Evolutionary conservation across 2,113 vertebrate genomes (phyloP), one percentile per base, ranked within the genome.

Genomic region (Phaetusa simplex): DNA sequence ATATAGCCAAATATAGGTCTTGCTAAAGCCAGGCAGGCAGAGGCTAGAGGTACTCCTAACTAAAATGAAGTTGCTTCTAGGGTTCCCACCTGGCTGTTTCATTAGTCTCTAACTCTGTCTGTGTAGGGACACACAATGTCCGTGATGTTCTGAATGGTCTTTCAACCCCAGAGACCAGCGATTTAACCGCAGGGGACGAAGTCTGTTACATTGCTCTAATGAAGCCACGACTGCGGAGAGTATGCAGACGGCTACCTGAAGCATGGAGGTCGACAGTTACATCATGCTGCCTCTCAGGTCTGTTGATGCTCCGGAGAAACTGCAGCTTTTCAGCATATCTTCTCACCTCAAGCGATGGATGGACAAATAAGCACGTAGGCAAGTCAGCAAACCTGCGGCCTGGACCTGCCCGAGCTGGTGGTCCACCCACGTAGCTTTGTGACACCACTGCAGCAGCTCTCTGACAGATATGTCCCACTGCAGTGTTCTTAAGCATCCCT

Each of bases 211-310:
- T 4, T 23, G 52, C 21, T 90, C 0, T 40, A 59, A n/a, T 29
- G 55, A 72, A 85, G 26, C 27, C 24, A 55, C 71, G 56, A 11
- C 29, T 79, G n/a, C 47, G 64, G 53, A 32, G 36, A 12, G 9
- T 8, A 5, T 0, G 1, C 26, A 42, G 34, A 43, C 0, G 2
- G 22, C 50, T 81, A 7, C 64, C 42, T 50, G 55, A 65, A 69
- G 34, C 16, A 38, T 0, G 0, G 38, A 43, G 26, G 2, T 42
- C 42, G 55, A 13, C 32, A 30, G 11, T 47, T 79, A 55, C 0
- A 1, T 36, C 50, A 13, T 32, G 38, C 22, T 56, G 61, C 34
- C 27, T 52, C 34, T 11, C 5, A 27, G 50, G 21, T 12, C 55
- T 73, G 30, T 30, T 61, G 38, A n/a, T 8, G 72, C 30, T 11